These are phyloP conservation scores for Stomatorhinus ivindoensis DNA, from an alignment of 2,113 vertebrate genomes.

Conservation along the genomic window DNA sequence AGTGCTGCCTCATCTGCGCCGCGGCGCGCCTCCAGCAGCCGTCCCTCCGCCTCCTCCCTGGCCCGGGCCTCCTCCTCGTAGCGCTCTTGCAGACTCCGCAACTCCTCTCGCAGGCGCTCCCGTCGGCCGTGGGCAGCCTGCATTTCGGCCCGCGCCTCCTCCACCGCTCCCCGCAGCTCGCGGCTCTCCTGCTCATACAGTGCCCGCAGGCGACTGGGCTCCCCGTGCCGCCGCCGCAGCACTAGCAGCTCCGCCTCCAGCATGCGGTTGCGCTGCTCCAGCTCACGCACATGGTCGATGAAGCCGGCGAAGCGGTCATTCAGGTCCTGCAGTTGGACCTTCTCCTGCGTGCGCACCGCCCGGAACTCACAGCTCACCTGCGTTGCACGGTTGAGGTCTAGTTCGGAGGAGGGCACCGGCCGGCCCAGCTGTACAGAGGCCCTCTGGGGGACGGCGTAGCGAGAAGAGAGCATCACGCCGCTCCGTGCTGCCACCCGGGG, in stretches of 20 bases:
- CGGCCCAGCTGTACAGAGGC: constrained; percentile 54
- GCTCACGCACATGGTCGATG: constrained; percentile 84
- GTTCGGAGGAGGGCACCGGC: constrained; percentile 57
- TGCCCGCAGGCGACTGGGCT: constrained; percentile 74
- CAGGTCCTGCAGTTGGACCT: constrained; percentile 86
- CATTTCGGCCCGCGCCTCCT: constrained; percentile 78
- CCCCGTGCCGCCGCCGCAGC: constrained; percentile 76
- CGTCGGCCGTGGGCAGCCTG: constrained; percentile 75
- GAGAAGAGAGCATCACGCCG: constrained; percentile 56
- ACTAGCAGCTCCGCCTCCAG: constrained; percentile 83
- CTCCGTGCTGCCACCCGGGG: constrained; percentile 65
- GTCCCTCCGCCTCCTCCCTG: constrained; percentile 72
- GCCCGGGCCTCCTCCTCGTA: constrained; percentile 77
- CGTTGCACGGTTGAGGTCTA: constrained; percentile 78
- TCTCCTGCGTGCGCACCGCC: constrained; percentile 80
- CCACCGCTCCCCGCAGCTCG: constrained; percentile 74
- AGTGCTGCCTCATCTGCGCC: constrained; percentile 71
- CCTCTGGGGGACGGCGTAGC: constrained; percentile 66
- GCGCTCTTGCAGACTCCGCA: constrained; percentile 70
- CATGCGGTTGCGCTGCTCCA: constrained; percentile 91
- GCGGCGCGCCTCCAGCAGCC: constrained; percentile 76
- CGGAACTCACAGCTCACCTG: constrained; percentile 89
- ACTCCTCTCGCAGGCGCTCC: constrained; percentile 72
- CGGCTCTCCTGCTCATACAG: constrained; percentile 86
- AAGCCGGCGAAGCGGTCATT: constrained; percentile 91